Conservation (phyloP, 2,888 invertebrate species). For the Melanargia galathea region DNA sequence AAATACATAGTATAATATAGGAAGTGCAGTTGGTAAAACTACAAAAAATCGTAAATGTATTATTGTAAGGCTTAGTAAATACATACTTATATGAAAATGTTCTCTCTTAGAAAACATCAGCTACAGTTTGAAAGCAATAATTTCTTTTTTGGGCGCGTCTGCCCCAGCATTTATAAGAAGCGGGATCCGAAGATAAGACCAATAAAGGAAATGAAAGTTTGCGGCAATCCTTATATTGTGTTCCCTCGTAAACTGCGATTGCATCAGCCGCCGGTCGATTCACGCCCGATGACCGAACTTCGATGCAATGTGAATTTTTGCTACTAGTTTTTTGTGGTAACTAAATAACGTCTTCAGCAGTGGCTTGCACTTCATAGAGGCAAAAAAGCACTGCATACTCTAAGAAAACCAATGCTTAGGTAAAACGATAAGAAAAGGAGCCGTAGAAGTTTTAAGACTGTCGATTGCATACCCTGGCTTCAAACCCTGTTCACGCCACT, state of each 20-base stretch:
- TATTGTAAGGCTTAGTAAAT: not conserved
- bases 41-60: no score
- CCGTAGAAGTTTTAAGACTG: no score
- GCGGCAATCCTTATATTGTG: constrained; percentile 28
- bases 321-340: not conserved
- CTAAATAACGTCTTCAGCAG: no score
- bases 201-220: constrained; percentile 37
- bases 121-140: not conserved
- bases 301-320: constrained; percentile 29
- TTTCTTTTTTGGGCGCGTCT: constrained; percentile 6
- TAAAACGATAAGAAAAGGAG: no score
- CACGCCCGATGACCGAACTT: constrained; percentile 37
- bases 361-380: no score
- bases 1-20: no score
- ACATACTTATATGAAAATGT: not conserved
- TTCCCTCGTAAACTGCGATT: constrained; percentile 24
- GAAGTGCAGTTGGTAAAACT: no score
- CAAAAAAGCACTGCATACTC: no score
- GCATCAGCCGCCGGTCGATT: constrained; percentile 36
- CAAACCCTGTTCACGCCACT: no score
- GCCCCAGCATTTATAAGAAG: not conserved
- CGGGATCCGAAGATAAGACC: constrained; percentile 10
- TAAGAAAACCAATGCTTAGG: no score
- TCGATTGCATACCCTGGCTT: no score
- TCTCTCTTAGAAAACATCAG: not conserved